phyloP scores from a whole-genome alignment of 2,113 vertebrate genomes.

The Desmodus rotundus region DNA sequence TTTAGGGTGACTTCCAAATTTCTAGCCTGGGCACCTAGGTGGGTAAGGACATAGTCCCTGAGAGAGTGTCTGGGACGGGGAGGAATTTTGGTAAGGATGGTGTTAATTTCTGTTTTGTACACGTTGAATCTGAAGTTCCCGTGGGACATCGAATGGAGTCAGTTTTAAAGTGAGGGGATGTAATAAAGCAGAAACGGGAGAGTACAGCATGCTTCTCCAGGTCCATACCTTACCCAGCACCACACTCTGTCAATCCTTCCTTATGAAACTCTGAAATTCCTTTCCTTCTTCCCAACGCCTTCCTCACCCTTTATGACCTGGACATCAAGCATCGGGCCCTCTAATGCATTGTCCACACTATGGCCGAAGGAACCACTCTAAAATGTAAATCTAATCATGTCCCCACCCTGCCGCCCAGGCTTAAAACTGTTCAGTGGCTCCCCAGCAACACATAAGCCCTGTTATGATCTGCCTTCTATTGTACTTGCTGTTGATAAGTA shows the following conservation, averaged over 20 bases:
- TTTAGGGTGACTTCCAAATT: constrained; percentile 10
- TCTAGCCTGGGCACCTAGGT: not conserved
- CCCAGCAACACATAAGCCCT: not conserved
- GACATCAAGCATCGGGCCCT: not conserved
- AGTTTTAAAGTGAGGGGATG: not conserved
- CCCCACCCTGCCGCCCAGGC: not conserved
- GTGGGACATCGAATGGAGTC: not conserved
- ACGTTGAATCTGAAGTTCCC: not conserved
- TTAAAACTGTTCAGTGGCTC: not conserved
- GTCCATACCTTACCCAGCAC: not conserved
- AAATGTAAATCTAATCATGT: not conserved
- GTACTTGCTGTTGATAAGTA: not conserved
- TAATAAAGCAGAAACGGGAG: not conserved
- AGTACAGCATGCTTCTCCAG: not conserved
- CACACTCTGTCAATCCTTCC: not conserved
- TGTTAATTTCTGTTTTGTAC: constrained; percentile 10
- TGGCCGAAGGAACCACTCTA: not conserved
- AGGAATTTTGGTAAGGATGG: not conserved
- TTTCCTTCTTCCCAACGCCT: not conserved
- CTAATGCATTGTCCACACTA: not conserved
- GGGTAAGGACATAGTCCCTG: not conserved
- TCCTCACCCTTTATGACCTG: not conserved
- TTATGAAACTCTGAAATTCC: not conserved
- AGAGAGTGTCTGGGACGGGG: not conserved
- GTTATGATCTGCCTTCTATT: not conserved